These are phyloP conservation scores for Pandemis corylana DNA, from an alignment of 2,888 invertebrate genomes.

Conservation along the genomic window DNA sequence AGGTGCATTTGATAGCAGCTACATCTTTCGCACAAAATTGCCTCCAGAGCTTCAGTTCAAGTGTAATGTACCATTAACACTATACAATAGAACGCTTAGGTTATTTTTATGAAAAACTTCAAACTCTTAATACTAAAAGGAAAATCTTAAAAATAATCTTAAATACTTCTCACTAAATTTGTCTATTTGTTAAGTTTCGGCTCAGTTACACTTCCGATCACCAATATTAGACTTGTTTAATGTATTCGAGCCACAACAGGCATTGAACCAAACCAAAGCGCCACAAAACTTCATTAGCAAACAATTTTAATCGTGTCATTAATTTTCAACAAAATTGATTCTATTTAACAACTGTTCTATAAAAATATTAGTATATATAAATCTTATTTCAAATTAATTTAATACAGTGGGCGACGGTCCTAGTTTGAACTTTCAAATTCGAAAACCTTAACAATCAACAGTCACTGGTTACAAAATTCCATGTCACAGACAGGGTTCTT, in stretches of 20 bases:
- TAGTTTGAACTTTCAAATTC: conserved; percentile 23
- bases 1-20: background rate
- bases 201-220: background rate
- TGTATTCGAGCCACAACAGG: conserved; percentile 3
- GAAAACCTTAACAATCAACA: background rate
- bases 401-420: conserved; percentile 62
- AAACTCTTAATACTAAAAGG: conserved; percentile 64
- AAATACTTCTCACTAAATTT: conserved; percentile 70
- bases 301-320: conserved; percentile 43
- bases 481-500: background rate
- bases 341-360: conserved; percentile 74
- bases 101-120: conserved; percentile 17
- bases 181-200: conserved; percentile 49
- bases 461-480: background rate
- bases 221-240: background rate
- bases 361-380: conserved; percentile 84
- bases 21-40: background rate
- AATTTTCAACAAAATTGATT: conserved; percentile 77
- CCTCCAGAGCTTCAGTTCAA: background rate
- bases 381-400: conserved; percentile 78
- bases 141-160: conserved; percentile 68
- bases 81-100: conserved; percentile 3
- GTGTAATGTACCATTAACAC: background rate
- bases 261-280: conserved; percentile 43
- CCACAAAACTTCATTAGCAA: conserved; percentile 31